phyloP scores from a whole-genome alignment of 1,140 invertebrate species.

The Cherax destructor region DNA sequence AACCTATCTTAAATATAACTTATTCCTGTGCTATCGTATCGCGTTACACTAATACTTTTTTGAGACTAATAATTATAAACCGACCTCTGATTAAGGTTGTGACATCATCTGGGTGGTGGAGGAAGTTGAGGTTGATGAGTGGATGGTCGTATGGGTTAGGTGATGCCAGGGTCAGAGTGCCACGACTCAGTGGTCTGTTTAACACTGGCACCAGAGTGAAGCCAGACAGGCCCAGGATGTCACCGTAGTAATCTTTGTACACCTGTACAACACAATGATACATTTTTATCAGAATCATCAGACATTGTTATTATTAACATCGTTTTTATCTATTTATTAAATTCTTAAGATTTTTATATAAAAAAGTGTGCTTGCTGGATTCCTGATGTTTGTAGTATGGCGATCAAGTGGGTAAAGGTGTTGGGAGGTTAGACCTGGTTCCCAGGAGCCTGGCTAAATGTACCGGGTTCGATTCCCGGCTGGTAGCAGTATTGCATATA shows the following conservation, averaged over 20 bases:
- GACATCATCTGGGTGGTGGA: conserved; percentile 26
- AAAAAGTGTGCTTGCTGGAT: no score
- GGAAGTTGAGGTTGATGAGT: conserved; percentile 87
- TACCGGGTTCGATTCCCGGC: no score
- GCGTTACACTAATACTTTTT: no score
- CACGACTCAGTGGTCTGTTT: conserved; percentile 84
- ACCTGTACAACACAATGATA: not conserved
- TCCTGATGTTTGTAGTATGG: no score
- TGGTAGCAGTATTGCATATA: no score
- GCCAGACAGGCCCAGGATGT: not conserved
- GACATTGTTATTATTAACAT: not conserved
- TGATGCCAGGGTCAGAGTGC: conserved; percentile 81
- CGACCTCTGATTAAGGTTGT: conserved; percentile 13
- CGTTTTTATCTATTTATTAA: no score
- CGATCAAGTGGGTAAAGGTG: no score
- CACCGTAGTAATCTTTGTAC: conserved; percentile 5
- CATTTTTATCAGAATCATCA: not conserved
- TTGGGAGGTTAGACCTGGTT: no score
- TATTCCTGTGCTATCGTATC: not conserved
- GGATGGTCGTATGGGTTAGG: conserved; percentile 86
- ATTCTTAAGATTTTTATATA: no score
- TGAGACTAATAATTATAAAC: not conserved
- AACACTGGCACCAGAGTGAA: conserved; percentile 78
- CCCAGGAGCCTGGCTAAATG: no score
- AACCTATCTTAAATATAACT: no score